These are phyloP conservation scores for Eciton burchellii DNA, from an alignment of 1,140 invertebrate genomes.

Conservation along the genomic window DNA sequence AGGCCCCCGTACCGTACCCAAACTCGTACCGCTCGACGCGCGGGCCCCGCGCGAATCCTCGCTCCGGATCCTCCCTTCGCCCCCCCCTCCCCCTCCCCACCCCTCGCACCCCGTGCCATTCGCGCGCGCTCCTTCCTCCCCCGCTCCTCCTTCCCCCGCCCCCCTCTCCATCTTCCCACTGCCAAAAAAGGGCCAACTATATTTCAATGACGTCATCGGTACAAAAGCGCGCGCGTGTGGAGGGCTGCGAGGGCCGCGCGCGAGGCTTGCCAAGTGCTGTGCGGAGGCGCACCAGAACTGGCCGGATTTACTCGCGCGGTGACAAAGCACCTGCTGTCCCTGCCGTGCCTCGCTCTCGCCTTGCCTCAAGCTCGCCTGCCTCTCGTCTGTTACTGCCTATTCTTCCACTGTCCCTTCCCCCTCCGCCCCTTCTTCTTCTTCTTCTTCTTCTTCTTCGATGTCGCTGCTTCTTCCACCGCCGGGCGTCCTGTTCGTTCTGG, in stretches of 20 bases:
- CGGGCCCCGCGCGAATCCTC: conserved; percentile 50
- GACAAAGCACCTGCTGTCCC: conserved; percentile 85
- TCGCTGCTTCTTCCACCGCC: conserved; percentile 53
- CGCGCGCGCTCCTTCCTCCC: conserved; percentile 10
- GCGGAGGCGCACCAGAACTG: conserved; percentile 76
- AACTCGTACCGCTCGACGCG: conserved; percentile 53
- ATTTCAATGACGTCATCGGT: conserved; percentile 80
- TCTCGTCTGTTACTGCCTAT: conserved; percentile 69
- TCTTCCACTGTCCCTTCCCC: conserved; percentile 71
- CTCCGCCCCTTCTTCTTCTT: conserved; percentile 61
- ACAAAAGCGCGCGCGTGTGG: conserved; percentile 76
- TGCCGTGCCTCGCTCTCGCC: conserved; percentile 74
- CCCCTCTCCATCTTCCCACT: conserved; percentile 2
- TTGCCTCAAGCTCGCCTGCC: conserved; percentile 66
- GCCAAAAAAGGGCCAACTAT: conserved; percentile 73
- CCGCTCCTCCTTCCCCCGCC: background rate
- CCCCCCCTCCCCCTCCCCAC: background rate
- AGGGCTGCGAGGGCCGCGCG: conserved; percentile 63
- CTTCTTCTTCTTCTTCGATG: conserved; percentile 59
- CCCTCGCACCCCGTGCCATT: too few species aligned
- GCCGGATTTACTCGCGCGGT: conserved; percentile 83
- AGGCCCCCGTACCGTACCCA: conserved; percentile 65
- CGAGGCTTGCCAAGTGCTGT: conserved; percentile 74
- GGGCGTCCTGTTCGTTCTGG: conserved; percentile 33
- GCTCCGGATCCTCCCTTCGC: background rate